Conservation (phyloP, 2,888 invertebrate species). For the Chrysopilus asiliformis region DNA sequence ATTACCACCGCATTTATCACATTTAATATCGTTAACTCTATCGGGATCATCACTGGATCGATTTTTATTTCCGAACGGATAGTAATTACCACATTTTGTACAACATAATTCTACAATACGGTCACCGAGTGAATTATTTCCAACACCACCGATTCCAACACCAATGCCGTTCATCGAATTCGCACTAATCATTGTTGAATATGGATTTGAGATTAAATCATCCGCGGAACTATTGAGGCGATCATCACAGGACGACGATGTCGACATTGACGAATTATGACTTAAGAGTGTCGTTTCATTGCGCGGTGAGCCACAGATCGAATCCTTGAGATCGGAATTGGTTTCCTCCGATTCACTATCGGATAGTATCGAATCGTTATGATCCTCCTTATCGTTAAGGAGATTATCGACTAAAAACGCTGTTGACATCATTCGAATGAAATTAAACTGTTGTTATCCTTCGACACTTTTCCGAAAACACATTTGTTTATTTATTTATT, state of each 20-base stretch:
- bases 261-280: constrained; percentile 22
- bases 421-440: constrained; percentile 34
- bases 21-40: constrained; percentile 22
- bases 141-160: not conserved
- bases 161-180: not conserved
- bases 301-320: constrained; percentile 20
- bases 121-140: constrained; percentile 13
- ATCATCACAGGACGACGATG: constrained; percentile 18
- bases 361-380: constrained; percentile 19
- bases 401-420: constrained; percentile 34
- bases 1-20: constrained; percentile 26
- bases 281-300: constrained; percentile 23
- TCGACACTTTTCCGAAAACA: no score
- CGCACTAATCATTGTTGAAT: constrained; percentile 7
- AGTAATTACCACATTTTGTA: constrained; percentile 26
- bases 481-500: no score
- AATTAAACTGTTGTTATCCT: no score
- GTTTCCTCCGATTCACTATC: constrained; percentile 19
- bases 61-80: constrained; percentile 9
- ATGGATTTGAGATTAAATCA: constrained; percentile 5
- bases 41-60: constrained; percentile 1
- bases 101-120: constrained; percentile 26
- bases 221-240: constrained; percentile 6
- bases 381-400: constrained; percentile 27
- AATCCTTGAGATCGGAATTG: constrained; percentile 22